Evolutionary conservation across 23 tunicate genomes (phyloP).

Genomic region (Phallusia fumigata): DNA sequence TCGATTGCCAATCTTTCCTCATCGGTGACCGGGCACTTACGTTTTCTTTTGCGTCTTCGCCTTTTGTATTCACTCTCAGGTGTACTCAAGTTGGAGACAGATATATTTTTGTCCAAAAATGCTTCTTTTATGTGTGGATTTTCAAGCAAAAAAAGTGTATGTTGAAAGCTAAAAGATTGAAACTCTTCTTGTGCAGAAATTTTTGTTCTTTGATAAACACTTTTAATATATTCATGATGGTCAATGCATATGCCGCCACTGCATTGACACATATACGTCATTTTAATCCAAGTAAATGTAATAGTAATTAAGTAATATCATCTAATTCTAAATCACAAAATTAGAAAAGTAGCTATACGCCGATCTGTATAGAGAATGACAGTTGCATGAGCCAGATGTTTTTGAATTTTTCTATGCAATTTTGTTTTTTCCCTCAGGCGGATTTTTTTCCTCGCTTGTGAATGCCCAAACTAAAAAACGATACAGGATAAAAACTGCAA

Average conservation of each 20-base stretch:
- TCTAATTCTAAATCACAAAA: no score
- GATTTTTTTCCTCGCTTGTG: no score
- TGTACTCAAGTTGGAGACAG: not conserved
- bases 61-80: not conserved
- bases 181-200: no score
- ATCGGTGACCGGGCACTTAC: slow-evolving; percentile 37
- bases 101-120: not conserved
- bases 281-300: no score
- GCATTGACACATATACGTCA: not conserved
- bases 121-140: slow-evolving; percentile 1
- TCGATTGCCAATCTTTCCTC: slow-evolving; percentile 26
- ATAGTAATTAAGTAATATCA: no score
- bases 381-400: no score
- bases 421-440: no score
- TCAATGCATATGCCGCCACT: slow-evolving; percentile 20
- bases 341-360: no score
- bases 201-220: not conserved
- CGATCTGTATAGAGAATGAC: no score
- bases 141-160: not conserved
- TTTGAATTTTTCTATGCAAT: no score
- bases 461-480: no score
- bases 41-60: slow-evolving; percentile 35
- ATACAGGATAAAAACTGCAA: no score
- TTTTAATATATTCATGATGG: not conserved
- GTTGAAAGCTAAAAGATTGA: not conserved